A percentile compares a stretch with the other conserved stretches of the same genome.
Conservation (phyloP, 92 coral and sea anemone genomes). For the Actinostola sp. region DNA sequence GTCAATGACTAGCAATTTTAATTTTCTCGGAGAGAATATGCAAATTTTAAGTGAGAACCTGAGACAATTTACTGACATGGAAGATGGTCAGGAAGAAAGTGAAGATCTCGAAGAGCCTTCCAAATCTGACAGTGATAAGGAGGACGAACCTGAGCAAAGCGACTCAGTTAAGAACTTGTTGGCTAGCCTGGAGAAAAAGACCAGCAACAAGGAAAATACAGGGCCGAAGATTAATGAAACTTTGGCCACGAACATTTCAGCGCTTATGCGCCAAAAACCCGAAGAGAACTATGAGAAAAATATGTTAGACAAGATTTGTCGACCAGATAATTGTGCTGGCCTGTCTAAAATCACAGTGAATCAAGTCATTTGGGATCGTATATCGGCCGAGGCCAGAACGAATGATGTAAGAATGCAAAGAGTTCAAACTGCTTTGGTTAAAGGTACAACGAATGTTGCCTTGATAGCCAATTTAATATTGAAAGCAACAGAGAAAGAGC, state of each 20-base stretch:
- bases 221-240: neutral
- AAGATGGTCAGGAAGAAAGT: too few species aligned
- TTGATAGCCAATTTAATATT: conserved; percentile 41
- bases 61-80: too few species aligned
- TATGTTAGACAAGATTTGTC: conserved; percentile 12
- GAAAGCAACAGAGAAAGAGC: conserved; percentile 10
- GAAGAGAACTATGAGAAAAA: conserved; percentile 48
- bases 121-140: neutral
- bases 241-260: neutral
- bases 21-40: too few species aligned
- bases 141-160: neutral
- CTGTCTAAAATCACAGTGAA: conserved; percentile 31
- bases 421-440: conserved; percentile 43
- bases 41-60: too few species aligned
- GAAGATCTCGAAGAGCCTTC: too few species aligned
- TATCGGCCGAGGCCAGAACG: conserved; percentile 55
- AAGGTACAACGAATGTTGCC: conserved; percentile 56
- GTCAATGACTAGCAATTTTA: too few species aligned
- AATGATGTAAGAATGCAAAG: conserved; percentile 54
- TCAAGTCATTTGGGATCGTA: conserved; percentile 47
- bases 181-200: neutral
- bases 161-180: neutral
- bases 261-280: conserved; percentile 38
- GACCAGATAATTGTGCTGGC: conserved; percentile 41
- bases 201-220: neutral